These are phyloP conservation scores for Gandaritis pyraliata DNA, from an alignment of 2,888 invertebrate species.

Conservation along the genomic window DNA sequence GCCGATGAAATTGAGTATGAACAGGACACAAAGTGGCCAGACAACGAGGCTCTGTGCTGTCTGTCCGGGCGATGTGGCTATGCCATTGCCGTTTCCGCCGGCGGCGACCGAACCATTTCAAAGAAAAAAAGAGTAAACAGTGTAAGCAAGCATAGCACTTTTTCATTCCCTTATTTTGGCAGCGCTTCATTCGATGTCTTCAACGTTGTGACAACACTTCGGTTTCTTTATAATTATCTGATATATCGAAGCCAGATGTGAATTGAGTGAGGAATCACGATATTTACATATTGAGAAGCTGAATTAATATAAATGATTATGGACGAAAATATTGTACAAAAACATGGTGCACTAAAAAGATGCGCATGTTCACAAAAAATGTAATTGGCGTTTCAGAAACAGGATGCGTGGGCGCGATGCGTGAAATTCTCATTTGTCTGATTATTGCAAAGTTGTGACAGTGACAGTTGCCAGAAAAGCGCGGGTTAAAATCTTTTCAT, in stretches of 20 bases:
- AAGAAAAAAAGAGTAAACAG: slow-evolving; percentile 8
- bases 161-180: slow-evolving; percentile 20
- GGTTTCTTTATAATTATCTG: slow-evolving; percentile 7
- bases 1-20: slow-evolving; percentile 26
- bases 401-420: slow-evolving; percentile 50
- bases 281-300: slow-evolving; percentile 10
- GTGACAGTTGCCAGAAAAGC: slow-evolving; percentile 47
- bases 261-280: slow-evolving; percentile 7
- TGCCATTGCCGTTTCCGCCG: slow-evolving; percentile 75
- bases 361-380: slow-evolving; percentile 44
- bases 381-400: slow-evolving; percentile 45
- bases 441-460: slow-evolving; percentile 49
- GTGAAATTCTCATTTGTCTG: slow-evolving; percentile 54
- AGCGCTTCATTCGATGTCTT: slow-evolving; percentile 10
- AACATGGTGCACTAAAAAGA: slow-evolving; percentile 39
- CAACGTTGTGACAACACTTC: slow-evolving; percentile 21
- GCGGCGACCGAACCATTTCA: slow-evolving; percentile 72
- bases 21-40: slow-evolving; percentile 34
- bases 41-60: slow-evolving; percentile 62
- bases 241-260: slow-evolving; percentile 23
- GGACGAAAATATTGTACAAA: slow-evolving; percentile 26
- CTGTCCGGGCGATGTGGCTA: slow-evolving; percentile 55
- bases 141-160: neutral
- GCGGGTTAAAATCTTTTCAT: slow-evolving; percentile 25
- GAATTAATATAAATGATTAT: no score